A percentile compares a stretch with the other conserved stretches of the same genome.
Conservation (phyloP, 2,797 vertebrate genomes). For the Rhinoraja longicauda region DNA sequence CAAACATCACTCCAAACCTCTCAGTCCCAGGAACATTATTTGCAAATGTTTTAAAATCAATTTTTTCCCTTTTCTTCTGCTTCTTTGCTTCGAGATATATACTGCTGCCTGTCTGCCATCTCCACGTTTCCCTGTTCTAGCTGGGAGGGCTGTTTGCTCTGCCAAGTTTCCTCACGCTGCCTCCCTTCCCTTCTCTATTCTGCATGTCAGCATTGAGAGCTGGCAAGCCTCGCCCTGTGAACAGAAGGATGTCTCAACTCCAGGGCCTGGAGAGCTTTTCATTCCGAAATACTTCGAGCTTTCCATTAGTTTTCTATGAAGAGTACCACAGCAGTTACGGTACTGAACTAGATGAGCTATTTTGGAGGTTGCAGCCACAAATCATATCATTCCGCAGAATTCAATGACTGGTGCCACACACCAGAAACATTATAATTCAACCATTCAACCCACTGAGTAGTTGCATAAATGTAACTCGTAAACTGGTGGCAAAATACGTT, state of each 20-base stretch:
- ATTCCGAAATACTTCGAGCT: background rate
- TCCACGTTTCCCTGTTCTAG: background rate
- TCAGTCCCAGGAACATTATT: background rate
- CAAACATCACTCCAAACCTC: conserved; percentile 2
- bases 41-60: background rate
- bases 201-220: conserved; percentile 9
- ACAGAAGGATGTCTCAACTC: background rate
- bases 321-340: background rate
- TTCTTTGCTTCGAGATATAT: background rate
- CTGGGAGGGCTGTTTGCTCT: background rate
- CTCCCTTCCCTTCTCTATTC: background rate
- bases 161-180: conserved; percentile 1
- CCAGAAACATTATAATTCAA: background rate
- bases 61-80: background rate
- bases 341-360: background rate
- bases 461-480: background rate
- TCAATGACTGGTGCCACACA: background rate
- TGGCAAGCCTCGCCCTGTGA: background rate
- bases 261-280: background rate
- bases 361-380: background rate
- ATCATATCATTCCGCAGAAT: background rate
- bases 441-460: background rate
- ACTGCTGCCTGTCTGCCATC: background rate
- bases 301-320: background rate
- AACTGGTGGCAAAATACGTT: background rate